These are phyloP conservation scores for Bubo scandiacus DNA, from an alignment of 2,113 vertebrate species.

Conservation along the genomic window DNA sequence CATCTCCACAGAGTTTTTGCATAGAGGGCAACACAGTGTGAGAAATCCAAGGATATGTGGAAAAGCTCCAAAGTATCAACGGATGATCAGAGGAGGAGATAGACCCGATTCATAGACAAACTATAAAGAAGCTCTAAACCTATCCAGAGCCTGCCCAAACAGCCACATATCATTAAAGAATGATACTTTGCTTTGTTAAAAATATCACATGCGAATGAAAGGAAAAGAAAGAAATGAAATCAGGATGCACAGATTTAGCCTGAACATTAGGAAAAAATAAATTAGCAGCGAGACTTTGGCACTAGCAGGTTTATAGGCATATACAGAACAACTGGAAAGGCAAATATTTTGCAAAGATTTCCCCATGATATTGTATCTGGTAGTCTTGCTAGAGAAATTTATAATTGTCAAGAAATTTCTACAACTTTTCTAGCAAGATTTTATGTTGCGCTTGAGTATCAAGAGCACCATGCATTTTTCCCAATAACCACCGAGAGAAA, in stretches of 20 bases:
- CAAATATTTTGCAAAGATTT: background rate
- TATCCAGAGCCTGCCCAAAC: background rate
- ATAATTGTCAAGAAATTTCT: background rate
- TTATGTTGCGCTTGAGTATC: background rate
- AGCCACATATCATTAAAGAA: background rate
- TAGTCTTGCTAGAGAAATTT: background rate
- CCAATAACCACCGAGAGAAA: background rate
- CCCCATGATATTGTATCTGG: background rate
- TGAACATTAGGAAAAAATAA: background rate
- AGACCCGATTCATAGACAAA: background rate
- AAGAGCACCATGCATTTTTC: background rate
- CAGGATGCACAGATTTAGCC: background rate
- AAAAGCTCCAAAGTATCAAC: background rate
- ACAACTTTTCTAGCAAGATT: background rate
- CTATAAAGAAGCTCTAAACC: background rate
- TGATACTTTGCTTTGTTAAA: background rate
- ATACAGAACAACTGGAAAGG: background rate
- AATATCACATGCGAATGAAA: background rate
- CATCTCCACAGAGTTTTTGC: background rate
- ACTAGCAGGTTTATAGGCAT: background rate
- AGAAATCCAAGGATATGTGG: background rate
- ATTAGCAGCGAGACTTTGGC: background rate
- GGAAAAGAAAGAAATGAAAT: background rate
- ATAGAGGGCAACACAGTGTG: background rate
- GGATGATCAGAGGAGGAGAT: background rate